These are phyloP conservation scores for Astropecten irregularis DNA, from an alignment of 53 echinoderm and acorn worm species.

Conservation along the genomic window DNA sequence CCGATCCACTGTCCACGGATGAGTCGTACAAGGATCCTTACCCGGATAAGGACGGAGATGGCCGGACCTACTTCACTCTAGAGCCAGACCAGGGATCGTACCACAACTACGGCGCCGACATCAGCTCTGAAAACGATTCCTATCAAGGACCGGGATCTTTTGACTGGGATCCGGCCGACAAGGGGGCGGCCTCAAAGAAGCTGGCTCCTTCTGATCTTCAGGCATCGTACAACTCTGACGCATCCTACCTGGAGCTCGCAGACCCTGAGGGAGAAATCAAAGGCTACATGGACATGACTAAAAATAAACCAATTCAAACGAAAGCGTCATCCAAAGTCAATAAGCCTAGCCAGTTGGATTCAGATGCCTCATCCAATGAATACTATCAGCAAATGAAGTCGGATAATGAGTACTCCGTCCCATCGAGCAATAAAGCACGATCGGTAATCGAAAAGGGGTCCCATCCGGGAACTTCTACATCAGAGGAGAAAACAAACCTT, in stretches of 20 bases:
- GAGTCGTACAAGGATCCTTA: slow-evolving; percentile 6
- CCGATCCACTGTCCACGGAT: not conserved
- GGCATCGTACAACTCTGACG: not conserved
- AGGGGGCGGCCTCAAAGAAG: not conserved
- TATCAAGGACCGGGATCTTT: not conserved
- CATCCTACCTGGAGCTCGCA: slow-evolving; percentile 27
- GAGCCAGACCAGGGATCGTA: slow-evolving; percentile 9
- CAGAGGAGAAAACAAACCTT: too few species aligned
- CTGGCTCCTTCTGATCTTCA: not conserved
- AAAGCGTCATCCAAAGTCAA: not conserved
- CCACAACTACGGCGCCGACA: slow-evolving; percentile 47
- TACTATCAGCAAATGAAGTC: slow-evolving; percentile 26
- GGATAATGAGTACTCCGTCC: slow-evolving; percentile 18
- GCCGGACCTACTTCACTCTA: slow-evolving; percentile 8
- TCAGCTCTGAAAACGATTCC: slow-evolving; percentile 39
- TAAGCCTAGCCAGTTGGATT: not conserved
- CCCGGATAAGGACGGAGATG: not conserved
- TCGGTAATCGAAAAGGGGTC: not conserved
- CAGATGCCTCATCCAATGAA: slow-evolving; percentile 4
- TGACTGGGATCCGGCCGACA: not conserved
- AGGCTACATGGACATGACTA: slow-evolving; percentile 43
- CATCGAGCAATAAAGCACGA: slow-evolving; percentile 11
- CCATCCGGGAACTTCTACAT: too few species aligned
- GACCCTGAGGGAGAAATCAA: slow-evolving; percentile 24
- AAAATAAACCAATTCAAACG: not conserved